Base-by-base conservation (phyloP, 2,888 invertebrate species). In the Rhagonycha fulva region DNA sequence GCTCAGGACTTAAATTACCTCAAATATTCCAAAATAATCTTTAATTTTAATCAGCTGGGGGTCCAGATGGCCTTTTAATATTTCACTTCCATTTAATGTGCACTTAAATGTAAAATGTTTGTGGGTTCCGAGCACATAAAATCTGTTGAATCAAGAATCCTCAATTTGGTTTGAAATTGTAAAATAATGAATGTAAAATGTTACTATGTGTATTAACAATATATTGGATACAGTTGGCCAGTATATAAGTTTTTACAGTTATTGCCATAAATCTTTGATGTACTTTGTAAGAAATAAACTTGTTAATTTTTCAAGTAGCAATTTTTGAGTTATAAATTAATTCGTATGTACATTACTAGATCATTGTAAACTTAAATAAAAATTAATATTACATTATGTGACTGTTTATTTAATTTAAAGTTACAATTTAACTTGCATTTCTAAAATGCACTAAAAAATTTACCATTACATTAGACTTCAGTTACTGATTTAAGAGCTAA, bases 401-500 rank as follows among this genome's bases (percentile, higher is more conserved):
- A 19, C 19, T n/a, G n/a, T 60, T 71, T 71, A 60, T 69, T 74
- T 72, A 79, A 79, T 70, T 86, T 84, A 87, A 47, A n/a, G 19
- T 62, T 14, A 66, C 47, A 47, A n/a, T 47, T 47, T 66, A 28
- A 72, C 72, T 60, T 61, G 68, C 47, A 61, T 28, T 24, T 66
- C 12, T 66, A 66, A 24, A 24, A 66, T 14, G 26, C 23, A n/a
- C 63, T 66, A 66, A 62, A 62, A 23, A n/a, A 66, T 19, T 24
- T n/a, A 14, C 19, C 26, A 66, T 24, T 66, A 66, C 12, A 14
- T 24, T 91, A 90, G 84, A 93, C 91, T 76, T 95, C 93, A 85
- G 91, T 94, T 75, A 95, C 93, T 84, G 91, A 92, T 84, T 93
- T 89, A 81, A 97, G 90, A 78, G 95, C 96, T 87, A 99, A 89